Percentiles rank a stretch among this genome's conserved stretches.
Evolutionary conservation across 1,140 invertebrate genomes (phyloP).

Genomic region (Neodiprion virginianus): DNA sequence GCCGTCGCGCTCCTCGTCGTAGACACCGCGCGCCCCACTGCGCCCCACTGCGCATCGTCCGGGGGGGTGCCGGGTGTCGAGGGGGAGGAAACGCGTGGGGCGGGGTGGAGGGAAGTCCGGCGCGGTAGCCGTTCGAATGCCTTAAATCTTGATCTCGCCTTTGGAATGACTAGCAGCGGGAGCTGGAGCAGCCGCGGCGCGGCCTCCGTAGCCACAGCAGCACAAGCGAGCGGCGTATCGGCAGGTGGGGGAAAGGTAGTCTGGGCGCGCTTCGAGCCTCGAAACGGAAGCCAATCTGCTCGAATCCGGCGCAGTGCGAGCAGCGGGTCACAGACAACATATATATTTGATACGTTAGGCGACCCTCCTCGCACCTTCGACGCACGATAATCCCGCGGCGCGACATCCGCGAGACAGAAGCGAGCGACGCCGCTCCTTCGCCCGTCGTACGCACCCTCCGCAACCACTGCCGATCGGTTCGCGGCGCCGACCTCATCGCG

Average conservation of each 20-base stretch:
- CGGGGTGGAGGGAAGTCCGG: neutral
- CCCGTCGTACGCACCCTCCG: conserved; percentile 5
- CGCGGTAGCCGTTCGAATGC: conserved; percentile 14
- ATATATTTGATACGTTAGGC: conserved; percentile 13
- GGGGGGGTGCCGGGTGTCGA: neutral
- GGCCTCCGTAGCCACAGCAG: conserved; percentile 28
- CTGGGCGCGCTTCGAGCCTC: conserved; percentile 58
- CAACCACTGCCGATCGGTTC: too few relatives aligned
- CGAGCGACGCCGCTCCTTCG: neutral
- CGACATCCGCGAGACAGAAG: conserved; percentile 2
- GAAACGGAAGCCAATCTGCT: conserved; percentile 61
- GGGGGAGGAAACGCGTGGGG: neutral
- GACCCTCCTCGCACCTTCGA: neutral
- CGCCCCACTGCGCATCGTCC: neutral
- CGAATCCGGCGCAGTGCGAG: conserved; percentile 60
- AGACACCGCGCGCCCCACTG: neutral
- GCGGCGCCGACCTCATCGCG: too few relatives aligned
- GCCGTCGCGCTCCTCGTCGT: neutral
- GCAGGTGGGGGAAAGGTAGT: conserved; percentile 56
- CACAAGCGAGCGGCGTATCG: conserved; percentile 28
- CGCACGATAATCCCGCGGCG: conserved; percentile 11
- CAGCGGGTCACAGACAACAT: conserved; percentile 31
- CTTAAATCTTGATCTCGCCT: conserved; percentile 61
- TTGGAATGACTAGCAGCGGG: conserved; percentile 25
- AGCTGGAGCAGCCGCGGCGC: conserved; percentile 22